A percentile compares a stretch with the other conserved stretches of the same genome.
These are phyloP conservation scores for Drosophila neocordata DNA, from an alignment of 1,140 invertebrate genomes.

Conservation along the genomic window DNA sequence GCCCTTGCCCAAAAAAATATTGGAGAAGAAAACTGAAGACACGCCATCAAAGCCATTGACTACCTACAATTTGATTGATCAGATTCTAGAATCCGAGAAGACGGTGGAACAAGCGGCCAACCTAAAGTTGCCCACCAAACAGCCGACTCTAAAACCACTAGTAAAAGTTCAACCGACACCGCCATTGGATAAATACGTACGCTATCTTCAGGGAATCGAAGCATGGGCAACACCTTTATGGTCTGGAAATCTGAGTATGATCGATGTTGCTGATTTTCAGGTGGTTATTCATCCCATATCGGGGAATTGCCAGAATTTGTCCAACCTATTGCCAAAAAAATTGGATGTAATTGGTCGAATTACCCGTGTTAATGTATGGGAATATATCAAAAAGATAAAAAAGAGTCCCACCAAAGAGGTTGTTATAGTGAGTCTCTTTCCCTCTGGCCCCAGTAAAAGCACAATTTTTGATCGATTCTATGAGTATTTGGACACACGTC, in stretches of 20 bases:
- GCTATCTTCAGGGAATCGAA: constrained; percentile 46
- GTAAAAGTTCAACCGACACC: not conserved
- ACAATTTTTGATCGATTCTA: constrained; percentile 94
- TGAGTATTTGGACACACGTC: constrained; percentile 93
- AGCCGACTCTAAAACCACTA: constrained; percentile 6
- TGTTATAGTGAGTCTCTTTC: constrained; percentile 90
- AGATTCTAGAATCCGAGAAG: constrained; percentile 78
- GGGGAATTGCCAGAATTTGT: constrained; percentile 87
- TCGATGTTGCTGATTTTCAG: constrained; percentile 94
- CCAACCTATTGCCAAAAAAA: constrained; percentile 89
- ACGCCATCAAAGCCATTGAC: not conserved
- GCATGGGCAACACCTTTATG: constrained; percentile 86
- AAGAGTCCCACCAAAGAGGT: constrained; percentile 94
- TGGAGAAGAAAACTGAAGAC: constrained; percentile 45
- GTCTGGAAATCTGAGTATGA: constrained; percentile 94
- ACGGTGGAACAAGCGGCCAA: constrained; percentile 73
- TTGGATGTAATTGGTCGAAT: constrained; percentile 96
- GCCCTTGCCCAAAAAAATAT: constrained; percentile 33
- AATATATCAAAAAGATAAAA: constrained; percentile 96
- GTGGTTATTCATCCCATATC: constrained; percentile 89
- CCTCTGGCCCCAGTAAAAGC: constrained; percentile 92
- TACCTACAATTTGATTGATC: constrained; percentile 71
- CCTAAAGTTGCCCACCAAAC: constrained; percentile 52
- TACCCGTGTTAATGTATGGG: constrained; percentile 94
- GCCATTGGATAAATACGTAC: constrained; percentile 44